A percentile compares a stretch with the other conserved stretches of the same genome.
phyloP scores from a whole-genome alignment of 1,140 invertebrate species.

The Mesaphorura yosii region DNA sequence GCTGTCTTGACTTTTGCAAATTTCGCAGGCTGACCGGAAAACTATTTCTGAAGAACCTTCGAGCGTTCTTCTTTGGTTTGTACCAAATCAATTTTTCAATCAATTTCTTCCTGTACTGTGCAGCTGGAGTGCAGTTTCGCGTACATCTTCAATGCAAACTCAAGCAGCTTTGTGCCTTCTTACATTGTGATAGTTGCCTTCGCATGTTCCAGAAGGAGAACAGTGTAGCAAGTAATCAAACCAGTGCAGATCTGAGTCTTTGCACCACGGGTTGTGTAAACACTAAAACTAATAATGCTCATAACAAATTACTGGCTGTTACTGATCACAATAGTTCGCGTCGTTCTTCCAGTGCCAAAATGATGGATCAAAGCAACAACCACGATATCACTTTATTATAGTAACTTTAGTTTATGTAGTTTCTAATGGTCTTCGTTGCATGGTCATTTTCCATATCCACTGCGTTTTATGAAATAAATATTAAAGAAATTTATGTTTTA shows the following conservation, averaged over 20 bases:
- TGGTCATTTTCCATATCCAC: too few relatives aligned
- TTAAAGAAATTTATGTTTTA: too few relatives aligned
- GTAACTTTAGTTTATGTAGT: too few relatives aligned
- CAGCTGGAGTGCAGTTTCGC: slow-evolving; percentile 25
- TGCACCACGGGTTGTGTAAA: neutral
- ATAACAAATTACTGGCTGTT: neutral
- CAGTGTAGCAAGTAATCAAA: too few relatives aligned
- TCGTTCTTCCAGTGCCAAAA: neutral
- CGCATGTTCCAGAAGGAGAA: too few relatives aligned
- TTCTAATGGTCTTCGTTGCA: too few relatives aligned
- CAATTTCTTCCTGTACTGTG: slow-evolving; percentile 31
- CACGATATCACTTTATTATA: too few relatives aligned
- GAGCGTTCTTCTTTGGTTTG: slow-evolving; percentile 26
- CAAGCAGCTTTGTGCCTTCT: neutral
- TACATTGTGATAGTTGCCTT: too few relatives aligned
- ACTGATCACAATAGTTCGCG: neutral
- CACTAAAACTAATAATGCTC: neutral
- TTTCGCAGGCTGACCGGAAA: slow-evolving; percentile 16
- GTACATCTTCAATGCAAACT: slow-evolving; percentile 8
- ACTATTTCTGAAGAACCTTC: slow-evolving; percentile 23
- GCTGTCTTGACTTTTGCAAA: neutral
- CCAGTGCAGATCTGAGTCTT: neutral
- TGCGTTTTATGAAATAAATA: too few relatives aligned
- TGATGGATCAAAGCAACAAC: too few relatives aligned
- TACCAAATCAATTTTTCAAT: slow-evolving; percentile 29